These are phyloP conservation scores for Dendrocopos noguchii DNA, from an alignment of 2,113 vertebrate genomes.

Conservation along the genomic window DNA sequence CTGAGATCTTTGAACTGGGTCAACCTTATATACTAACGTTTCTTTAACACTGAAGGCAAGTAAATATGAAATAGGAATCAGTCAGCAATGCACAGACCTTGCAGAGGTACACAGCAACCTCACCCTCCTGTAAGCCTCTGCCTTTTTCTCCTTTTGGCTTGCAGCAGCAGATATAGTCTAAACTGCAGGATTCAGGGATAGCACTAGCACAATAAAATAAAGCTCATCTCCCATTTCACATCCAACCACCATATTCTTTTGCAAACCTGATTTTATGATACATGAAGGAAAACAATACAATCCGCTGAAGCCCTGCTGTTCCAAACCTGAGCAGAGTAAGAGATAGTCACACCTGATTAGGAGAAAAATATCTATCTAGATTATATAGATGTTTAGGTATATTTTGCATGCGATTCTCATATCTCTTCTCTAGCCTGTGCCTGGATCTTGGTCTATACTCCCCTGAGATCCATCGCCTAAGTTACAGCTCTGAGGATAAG, in stretches of 20 bases:
- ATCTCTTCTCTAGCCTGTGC: neutral
- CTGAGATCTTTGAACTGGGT: neutral
- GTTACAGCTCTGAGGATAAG: slow-evolving; percentile 39
- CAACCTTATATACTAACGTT: neutral
- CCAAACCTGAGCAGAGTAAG: slow-evolving; percentile 10
- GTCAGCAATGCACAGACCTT: neutral
- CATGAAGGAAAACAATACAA: slow-evolving; percentile 66
- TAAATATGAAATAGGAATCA: neutral
- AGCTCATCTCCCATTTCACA: slow-evolving; percentile 54
- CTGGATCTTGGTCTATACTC: neutral
- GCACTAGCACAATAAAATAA: slow-evolving; percentile 63
- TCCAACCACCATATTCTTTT: slow-evolving; percentile 34
- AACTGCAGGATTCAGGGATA: slow-evolving; percentile 49
- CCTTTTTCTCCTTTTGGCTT: slow-evolving; percentile 25
- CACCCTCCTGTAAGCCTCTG: neutral
- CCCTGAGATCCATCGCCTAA: neutral
- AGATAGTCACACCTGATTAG: neutral
- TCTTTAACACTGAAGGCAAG: neutral
- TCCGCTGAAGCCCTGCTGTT: slow-evolving; percentile 43
- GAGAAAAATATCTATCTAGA: neutral
- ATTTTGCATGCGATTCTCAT: neutral
- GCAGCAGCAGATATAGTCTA: slow-evolving; percentile 54
- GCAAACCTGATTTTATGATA: slow-evolving; percentile 66
- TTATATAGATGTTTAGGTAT: neutral
- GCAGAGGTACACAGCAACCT: neutral